Evolutionary conservation across 1,140 invertebrate genomes (phyloP).

Genomic region (Drosophila triauraria): DNA sequence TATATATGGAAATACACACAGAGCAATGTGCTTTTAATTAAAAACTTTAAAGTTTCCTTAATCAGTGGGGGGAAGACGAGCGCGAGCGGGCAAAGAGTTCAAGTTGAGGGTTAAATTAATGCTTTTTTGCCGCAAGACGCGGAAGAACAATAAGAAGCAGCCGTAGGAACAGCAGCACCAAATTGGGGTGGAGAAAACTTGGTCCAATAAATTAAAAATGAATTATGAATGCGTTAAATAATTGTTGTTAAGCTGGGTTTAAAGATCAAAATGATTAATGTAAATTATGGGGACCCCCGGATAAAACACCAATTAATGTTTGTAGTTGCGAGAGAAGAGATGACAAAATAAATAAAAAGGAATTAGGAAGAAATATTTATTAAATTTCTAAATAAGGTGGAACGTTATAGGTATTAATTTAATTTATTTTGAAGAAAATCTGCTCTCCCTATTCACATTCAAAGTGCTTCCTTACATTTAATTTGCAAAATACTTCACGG

Average conservation of each 20-base stretch:
- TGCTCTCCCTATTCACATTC: neutral
- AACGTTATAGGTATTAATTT: conserved; percentile 2
- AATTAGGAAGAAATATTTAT: neutral
- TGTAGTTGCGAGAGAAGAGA: no score
- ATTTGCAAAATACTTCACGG: conserved; percentile 22
- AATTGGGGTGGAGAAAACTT: conserved; percentile 15
- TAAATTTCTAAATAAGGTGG: neutral
- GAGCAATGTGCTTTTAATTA: conserved; percentile 80
- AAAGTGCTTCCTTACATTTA: conserved; percentile 6
- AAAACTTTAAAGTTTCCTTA: conserved; percentile 69
- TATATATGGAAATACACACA: conserved; percentile 70
- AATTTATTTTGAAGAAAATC: neutral
- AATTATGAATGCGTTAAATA: conserved; percentile 53
- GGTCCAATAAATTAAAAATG: conserved; percentile 46
- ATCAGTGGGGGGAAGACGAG: neutral
- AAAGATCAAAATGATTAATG: conserved; percentile 52
- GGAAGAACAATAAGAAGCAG: conserved; percentile 28
- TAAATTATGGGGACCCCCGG: conserved; percentile 14
- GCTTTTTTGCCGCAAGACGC: conserved; percentile 23
- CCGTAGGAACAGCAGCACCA: neutral
- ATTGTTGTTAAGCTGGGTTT: conserved; percentile 47
- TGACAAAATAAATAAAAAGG: conserved; percentile 1
- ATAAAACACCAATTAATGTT: conserved; percentile 18
- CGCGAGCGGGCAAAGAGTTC: conserved; percentile 15
- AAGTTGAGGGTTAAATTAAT: conserved; percentile 49